phyloP scores from a whole-genome alignment of 1,140 invertebrate genomes.

The Habropoda laboriosa region DNA sequence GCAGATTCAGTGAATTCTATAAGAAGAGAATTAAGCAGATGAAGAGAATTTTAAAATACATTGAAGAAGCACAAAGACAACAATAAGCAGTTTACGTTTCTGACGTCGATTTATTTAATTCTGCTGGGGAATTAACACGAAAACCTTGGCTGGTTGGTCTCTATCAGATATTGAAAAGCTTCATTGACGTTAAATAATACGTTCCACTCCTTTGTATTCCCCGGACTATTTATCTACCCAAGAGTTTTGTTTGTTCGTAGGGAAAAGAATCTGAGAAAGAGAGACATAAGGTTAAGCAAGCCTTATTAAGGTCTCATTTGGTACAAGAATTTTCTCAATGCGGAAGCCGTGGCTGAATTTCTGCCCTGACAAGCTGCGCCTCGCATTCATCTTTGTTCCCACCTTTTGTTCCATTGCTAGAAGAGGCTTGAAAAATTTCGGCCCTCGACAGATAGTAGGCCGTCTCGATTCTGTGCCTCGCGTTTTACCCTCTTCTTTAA shows the following conservation, averaged over 20 bases:
- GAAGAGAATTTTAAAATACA: no score
- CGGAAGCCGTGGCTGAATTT: not conserved
- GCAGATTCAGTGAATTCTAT: no score
- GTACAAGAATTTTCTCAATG: not conserved
- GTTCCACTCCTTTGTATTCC: no score
- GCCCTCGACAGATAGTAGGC: not conserved
- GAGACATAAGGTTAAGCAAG: not conserved
- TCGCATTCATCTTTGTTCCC: not conserved
- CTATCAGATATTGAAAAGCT: not conserved
- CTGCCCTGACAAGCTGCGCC: not conserved
- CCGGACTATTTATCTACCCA: not conserved
- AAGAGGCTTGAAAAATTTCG: not conserved
- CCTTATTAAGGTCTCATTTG: slow-evolving; percentile 5
- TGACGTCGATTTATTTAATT: no score
- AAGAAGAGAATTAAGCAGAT: no score
- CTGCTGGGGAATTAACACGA: no score
- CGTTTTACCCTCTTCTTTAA: no score
- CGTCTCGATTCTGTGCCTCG: no score
- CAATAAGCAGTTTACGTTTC: no score
- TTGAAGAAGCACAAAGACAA: no score
- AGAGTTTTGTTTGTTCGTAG: not conserved
- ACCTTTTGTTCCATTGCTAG: not conserved
- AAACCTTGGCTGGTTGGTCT: no score
- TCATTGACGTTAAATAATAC: not conserved
- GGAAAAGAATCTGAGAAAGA: not conserved